Evolutionary conservation across 2,113 vertebrate species (phyloP).

Genomic region (Siphamia tubifer): DNA sequence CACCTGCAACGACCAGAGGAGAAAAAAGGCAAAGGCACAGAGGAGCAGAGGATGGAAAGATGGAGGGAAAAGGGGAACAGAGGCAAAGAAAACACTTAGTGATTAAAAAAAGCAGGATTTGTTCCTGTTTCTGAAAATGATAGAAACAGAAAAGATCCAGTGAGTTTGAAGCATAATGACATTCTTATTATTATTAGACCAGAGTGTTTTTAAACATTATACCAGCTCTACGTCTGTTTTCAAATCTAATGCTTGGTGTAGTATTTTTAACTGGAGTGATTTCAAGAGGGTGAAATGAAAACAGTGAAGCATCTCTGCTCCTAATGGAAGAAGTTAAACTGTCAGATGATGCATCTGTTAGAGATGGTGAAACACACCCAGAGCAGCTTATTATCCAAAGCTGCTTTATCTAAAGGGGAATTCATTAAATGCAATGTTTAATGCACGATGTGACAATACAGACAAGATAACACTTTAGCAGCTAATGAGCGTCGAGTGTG

Average conservation of each 20-base stretch:
- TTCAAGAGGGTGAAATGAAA: no score
- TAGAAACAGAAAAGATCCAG: neutral
- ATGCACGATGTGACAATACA: neutral
- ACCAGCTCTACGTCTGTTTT: no score
- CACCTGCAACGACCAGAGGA: slow-evolving; percentile 69
- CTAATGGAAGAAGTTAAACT: neutral
- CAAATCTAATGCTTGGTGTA: no score
- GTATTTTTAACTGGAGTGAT: no score
- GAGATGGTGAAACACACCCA: neutral
- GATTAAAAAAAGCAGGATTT: slow-evolving; percentile 25
- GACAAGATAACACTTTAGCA: neutral
- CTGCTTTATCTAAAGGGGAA: neutral
- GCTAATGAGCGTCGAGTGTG: neutral
- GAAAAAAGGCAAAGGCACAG: slow-evolving; percentile 49
- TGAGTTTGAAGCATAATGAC: neutral
- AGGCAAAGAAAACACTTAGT: slow-evolving; percentile 44
- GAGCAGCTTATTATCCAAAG: neutral
- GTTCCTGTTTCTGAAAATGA: slow-evolving; percentile 16
- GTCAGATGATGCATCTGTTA: neutral
- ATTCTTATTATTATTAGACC: no score
- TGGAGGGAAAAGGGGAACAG: slow-evolving; percentile 34
- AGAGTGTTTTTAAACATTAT: no score
- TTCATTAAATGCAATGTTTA: neutral
- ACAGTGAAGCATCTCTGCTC: neutral
- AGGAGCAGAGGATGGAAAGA: slow-evolving; percentile 58